Percentiles rank a stretch among this genome's conserved stretches.
Evolutionary conservation across 2,888 invertebrate species (phyloP).

Genomic region (Beris morrisii): DNA sequence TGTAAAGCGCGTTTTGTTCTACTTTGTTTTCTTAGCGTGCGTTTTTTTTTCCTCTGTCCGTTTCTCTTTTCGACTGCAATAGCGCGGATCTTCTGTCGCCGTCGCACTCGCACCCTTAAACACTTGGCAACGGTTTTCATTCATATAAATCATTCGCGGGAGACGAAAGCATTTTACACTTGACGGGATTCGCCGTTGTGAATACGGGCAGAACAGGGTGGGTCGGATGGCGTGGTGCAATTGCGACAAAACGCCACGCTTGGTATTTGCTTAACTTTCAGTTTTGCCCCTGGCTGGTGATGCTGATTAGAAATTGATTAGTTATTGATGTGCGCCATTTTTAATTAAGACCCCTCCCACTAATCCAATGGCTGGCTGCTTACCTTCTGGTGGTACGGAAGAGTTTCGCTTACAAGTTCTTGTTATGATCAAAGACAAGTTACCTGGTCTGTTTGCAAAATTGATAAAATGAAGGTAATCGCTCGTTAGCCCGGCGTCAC

Average conservation of each 20-base stretch:
- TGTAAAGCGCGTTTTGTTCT: conserved; percentile 31
- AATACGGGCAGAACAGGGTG: conserved; percentile 3
- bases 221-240: background rate
- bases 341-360: conserved; percentile 17
- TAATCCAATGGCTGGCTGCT: background rate
- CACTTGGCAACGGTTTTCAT: conserved; percentile 36
- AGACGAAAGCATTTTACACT: conserved; percentile 35
- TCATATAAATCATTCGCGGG: conserved; percentile 38
- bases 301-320: background rate
- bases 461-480: no score
- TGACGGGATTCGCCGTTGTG: conserved; percentile 17
- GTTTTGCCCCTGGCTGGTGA: no score
- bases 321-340: conserved; percentile 25
- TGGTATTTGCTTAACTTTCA: no score
- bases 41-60: conserved; percentile 3
- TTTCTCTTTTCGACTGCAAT: background rate
- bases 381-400: no score
- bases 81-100: background rate
- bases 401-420: no score
- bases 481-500: no score
- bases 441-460: no score
- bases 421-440: no score
- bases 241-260: no score
- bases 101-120: conserved; percentile 16
- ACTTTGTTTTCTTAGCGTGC: conserved; percentile 22